phyloP scores from a whole-genome alignment of 1,140 invertebrate species.

The Drosophila biarmipes region DNA sequence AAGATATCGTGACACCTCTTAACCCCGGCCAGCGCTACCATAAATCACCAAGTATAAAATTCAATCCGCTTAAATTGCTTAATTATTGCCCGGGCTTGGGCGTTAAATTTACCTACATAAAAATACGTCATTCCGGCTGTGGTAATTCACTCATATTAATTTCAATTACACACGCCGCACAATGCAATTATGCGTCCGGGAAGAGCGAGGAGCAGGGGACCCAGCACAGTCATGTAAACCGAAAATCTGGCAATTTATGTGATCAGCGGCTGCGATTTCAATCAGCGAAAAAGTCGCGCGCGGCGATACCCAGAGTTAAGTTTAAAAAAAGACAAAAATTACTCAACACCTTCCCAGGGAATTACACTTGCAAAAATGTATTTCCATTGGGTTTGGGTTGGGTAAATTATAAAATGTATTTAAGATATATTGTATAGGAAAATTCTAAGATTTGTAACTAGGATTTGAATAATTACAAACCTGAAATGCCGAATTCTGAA shows the following conservation, averaged over 20 bases:
- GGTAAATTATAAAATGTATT: too few species aligned
- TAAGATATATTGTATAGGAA: too few species aligned
- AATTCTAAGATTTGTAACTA: too few species aligned
- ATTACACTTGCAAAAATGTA: slow-evolving; percentile 16
- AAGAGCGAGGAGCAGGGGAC: neutral
- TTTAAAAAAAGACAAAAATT: slow-evolving; percentile 55
- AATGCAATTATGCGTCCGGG: slow-evolving; percentile 79
- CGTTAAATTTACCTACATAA: slow-evolving; percentile 70
- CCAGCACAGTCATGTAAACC: slow-evolving; percentile 67
- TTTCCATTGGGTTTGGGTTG: too few species aligned
- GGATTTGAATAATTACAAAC: too few species aligned
- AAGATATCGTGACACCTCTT: slow-evolving; percentile 51
- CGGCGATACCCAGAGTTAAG: slow-evolving; percentile 8
- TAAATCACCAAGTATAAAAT: slow-evolving; percentile 69
- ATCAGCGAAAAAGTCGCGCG: slow-evolving; percentile 61
- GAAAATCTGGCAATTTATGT: slow-evolving; percentile 83
- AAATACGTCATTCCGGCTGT: slow-evolving; percentile 71
- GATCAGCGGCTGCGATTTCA: slow-evolving; percentile 77
- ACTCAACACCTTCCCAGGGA: slow-evolving; percentile 69
- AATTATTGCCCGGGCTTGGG: slow-evolving; percentile 74
- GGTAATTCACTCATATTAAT: slow-evolving; percentile 82
- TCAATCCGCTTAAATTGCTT: slow-evolving; percentile 83
- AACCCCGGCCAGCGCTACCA: slow-evolving; percentile 55
- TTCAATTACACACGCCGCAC: slow-evolving; percentile 81
- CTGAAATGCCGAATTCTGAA: too few species aligned